phyloP scores from a whole-genome alignment of 1,140 invertebrate species.

The Drosophila lini region DNA sequence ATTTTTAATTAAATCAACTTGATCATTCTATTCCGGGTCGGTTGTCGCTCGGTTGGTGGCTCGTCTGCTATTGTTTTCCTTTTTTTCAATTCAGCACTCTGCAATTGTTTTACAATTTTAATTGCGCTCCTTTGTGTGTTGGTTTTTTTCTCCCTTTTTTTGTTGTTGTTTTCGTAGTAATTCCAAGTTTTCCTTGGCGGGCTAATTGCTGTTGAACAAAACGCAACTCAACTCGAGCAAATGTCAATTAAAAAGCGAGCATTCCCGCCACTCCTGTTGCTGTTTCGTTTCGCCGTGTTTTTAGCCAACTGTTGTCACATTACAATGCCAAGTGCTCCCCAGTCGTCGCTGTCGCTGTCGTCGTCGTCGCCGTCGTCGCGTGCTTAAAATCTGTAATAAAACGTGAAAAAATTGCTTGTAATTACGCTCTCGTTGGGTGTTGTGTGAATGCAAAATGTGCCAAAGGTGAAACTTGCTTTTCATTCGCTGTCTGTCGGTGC shows the following conservation, averaged over 20 bases:
- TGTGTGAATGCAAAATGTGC: conserved; percentile 61
- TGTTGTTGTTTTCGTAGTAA: conserved; percentile 14
- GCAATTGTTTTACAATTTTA: conserved; percentile 61
- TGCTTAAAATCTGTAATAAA: conserved; percentile 82
- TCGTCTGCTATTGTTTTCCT: conserved; percentile 24
- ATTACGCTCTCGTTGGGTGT: conserved; percentile 65
- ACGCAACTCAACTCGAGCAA: conserved; percentile 67
- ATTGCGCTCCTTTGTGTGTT: conserved; percentile 37
- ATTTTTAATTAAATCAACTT: conserved; percentile 80
- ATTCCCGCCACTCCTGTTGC: conserved; percentile 50
- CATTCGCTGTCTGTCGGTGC: conserved; percentile 49
- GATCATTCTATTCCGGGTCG: conserved; percentile 64
- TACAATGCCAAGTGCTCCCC: conserved; percentile 69
- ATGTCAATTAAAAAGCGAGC: conserved; percentile 81
- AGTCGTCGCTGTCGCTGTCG: conserved; percentile 27
- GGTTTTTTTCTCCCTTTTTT: neutral
- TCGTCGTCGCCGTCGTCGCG: conserved; percentile 39
- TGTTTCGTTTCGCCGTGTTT: conserved; percentile 37
- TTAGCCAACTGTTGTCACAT: conserved; percentile 74
- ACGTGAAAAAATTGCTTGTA: conserved; percentile 81
- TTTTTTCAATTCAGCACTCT: conserved; percentile 48
- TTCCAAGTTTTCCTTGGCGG: conserved; percentile 7
- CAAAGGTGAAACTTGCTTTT: conserved; percentile 74
- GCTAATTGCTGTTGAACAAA: conserved; percentile 74
- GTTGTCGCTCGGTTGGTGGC: conserved; percentile 8